These are phyloP conservation scores for Watsonalla binaria DNA, from an alignment of 2,888 invertebrate species.

Conservation along the genomic window DNA sequence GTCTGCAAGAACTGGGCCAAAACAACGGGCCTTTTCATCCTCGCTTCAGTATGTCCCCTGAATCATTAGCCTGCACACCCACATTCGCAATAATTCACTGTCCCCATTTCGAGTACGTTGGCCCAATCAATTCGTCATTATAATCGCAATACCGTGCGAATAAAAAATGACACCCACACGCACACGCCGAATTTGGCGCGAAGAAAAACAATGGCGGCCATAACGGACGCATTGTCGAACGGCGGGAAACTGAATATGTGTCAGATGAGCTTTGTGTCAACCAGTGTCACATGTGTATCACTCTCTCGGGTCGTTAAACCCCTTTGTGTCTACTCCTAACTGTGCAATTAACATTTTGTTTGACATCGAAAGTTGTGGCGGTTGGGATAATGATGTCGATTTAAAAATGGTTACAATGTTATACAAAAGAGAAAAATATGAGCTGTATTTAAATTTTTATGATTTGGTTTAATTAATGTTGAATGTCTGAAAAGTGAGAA, in stretches of 20 bases:
- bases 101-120: constrained; percentile 55
- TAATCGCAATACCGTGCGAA: constrained; percentile 55
- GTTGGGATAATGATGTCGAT: neutral
- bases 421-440: neutral
- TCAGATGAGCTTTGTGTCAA: constrained; percentile 36
- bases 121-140: constrained; percentile 74
- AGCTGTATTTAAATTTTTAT: neutral
- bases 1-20: constrained; percentile 39
- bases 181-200: constrained; percentile 49
- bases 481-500: neutral
- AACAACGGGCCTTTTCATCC: constrained; percentile 54
- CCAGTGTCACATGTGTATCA: constrained; percentile 31
- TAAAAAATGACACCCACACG: constrained; percentile 65
- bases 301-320: constrained; percentile 38
- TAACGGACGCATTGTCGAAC: constrained; percentile 55
- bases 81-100: constrained; percentile 54
- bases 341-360: constrained; percentile 4
- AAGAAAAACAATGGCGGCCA: constrained; percentile 62
- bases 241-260: constrained; percentile 41
- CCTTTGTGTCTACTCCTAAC: constrained; percentile 6
- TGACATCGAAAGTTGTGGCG: constrained; percentile 1
- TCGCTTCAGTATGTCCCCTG: constrained; percentile 40
- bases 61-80: constrained; percentile 66
- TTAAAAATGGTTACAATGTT: neutral
- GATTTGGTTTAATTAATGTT: neutral